Conservation (phyloP, 2,888 invertebrate genomes). For the Furcula furcula region DNA sequence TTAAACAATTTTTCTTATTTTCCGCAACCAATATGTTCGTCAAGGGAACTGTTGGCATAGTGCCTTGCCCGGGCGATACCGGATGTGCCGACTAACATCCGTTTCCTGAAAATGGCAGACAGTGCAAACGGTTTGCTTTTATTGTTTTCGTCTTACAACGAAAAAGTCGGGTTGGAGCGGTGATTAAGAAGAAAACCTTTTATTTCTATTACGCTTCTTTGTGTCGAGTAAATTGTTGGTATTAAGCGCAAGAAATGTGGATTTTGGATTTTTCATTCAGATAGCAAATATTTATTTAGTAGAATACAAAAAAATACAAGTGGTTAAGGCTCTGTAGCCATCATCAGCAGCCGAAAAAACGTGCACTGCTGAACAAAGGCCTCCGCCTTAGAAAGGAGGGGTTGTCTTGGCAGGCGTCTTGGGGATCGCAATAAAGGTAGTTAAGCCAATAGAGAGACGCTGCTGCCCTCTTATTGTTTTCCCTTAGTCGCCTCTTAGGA, state of each 20-base stretch:
- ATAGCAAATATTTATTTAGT: too few relatives aligned
- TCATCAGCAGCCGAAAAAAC: too few relatives aligned
- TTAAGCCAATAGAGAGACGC: too few relatives aligned
- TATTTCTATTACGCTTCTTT: slow-evolving; percentile 9
- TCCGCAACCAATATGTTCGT: slow-evolving; percentile 22
- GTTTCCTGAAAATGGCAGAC: slow-evolving; percentile 60
- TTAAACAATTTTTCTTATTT: slow-evolving; percentile 20
- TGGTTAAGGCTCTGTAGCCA: too few relatives aligned
- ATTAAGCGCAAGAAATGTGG: not conserved
- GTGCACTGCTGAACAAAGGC: too few relatives aligned
- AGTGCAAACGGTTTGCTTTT: slow-evolving; percentile 51
- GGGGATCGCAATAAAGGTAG: too few relatives aligned
- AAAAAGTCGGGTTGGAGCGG: slow-evolving; percentile 21
- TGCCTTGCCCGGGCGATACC: slow-evolving; percentile 51
- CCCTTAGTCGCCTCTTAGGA: too few relatives aligned
- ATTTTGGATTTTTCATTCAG: too few relatives aligned
- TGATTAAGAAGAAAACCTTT: slow-evolving; percentile 21
- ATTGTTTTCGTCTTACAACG: slow-evolving; percentile 47
- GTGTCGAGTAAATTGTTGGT: not conserved
- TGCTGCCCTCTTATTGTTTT: too few relatives aligned
- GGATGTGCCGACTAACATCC: slow-evolving; percentile 69
- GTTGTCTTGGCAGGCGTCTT: too few relatives aligned
- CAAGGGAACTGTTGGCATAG: slow-evolving; percentile 53
- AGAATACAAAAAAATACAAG: too few relatives aligned
- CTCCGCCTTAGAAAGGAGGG: too few relatives aligned